Evolutionary conservation across 2,113 vertebrate species (phyloP), one percentile per base, ranked within the genome.

Genomic region (Hypanus sabinus): DNA sequence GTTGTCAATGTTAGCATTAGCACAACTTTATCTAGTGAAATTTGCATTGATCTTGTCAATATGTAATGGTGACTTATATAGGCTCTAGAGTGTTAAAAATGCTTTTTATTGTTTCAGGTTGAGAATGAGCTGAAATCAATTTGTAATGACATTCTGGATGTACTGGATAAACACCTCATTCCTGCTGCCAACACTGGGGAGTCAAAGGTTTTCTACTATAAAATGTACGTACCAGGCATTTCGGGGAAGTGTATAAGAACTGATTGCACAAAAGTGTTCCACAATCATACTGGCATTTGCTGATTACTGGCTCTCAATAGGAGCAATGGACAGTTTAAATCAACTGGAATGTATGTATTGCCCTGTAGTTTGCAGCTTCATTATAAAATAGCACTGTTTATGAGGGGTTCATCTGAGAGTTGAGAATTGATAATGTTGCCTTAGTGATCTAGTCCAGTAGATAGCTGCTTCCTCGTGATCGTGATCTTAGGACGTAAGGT

Each of bases 191-290:
- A 96, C 96, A 97, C 97, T 95, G 99, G 99, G 96, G 98, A 99
- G 97, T 99, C 98, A 90, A 99, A 98, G 97, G 99, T 99, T 97
- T 99, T 99, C 98, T 99, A 99, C 98, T 99, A 99, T 97, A 99
- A 99, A 99, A 99, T 99, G 99, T 99, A 97, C 95, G 98, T 96
- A 75, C 65, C 38, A 38, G n/a, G n/a, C 10, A 57, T 77, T 60
- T 94, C 6, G 10, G 93, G 14, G 38, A 20, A 94, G 57, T 14
- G 36, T 46, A 5, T 76, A 27, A 27, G 75, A n/a, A 11, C 27
- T n/a, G 75, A 30, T 76, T 30, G 27, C 27, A n/a, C 20, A 76
- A 2, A n/a, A n/a, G 27, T 6, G 22, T 76, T 27, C 73, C 46
- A 46, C 46, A 46, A 3, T 16, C 2, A 70, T 70, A 18, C 18